These are phyloP conservation scores for Synaphobranchus kaupii DNA, from an alignment of 2,797 vertebrate species.

Conservation along the genomic window DNA sequence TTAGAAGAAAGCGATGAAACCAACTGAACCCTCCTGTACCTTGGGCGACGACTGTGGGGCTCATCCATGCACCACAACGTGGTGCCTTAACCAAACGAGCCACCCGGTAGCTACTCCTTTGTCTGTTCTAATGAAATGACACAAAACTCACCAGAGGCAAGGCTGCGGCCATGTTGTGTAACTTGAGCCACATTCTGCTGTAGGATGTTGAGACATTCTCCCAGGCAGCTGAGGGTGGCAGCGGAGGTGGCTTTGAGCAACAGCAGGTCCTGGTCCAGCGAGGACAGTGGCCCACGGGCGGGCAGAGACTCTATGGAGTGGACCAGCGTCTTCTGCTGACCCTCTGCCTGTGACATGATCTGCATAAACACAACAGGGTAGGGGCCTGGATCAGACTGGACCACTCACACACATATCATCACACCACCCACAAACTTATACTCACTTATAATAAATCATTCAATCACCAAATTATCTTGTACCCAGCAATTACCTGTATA, in stretches of 20 bases:
- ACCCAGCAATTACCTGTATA: neutral
- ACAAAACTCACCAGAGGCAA: conserved; percentile 61
- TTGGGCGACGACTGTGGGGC: too few relatives aligned
- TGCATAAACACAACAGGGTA: conserved; percentile 47
- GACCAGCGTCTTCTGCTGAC: conserved; percentile 83
- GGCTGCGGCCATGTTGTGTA: conserved; percentile 62
- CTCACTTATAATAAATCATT: conserved; percentile 2
- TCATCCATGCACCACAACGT: too few relatives aligned
- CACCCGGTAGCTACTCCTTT: neutral
- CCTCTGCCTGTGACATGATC: conserved; percentile 84
- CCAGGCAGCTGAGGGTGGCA: conserved; percentile 89
- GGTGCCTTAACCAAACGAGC: neutral
- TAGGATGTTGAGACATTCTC: conserved; percentile 85
- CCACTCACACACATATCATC: neutral
- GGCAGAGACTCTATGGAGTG: conserved; percentile 86
- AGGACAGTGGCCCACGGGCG: conserved; percentile 80
- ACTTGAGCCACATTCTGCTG: conserved; percentile 84
- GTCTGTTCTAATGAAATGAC: neutral
- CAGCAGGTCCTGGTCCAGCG: conserved; percentile 87
- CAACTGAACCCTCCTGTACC: too few relatives aligned
- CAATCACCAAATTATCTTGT: conserved; percentile 15
- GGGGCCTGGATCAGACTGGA: neutral
- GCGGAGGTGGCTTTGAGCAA: conserved; percentile 90
- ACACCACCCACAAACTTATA: neutral
- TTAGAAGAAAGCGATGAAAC: too few relatives aligned